Base-by-base conservation (phyloP, 2,797 vertebrate species). In the Apogon talboti region DNA sequence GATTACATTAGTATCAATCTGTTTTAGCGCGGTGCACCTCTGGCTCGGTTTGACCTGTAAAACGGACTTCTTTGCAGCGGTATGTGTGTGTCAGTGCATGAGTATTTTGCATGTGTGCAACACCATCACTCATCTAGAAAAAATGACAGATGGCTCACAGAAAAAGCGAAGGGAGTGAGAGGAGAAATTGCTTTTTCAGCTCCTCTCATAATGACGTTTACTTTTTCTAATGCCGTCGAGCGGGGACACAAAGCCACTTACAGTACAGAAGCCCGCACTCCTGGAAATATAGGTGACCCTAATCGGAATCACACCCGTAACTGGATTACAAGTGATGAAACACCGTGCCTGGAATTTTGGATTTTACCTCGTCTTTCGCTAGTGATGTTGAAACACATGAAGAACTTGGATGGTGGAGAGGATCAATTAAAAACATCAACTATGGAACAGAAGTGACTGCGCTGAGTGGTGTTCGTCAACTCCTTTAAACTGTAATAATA, bases 181-280 rank as follows among this genome's bases (percentile, higher is more conserved):
- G 69, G 41, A 35, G 14, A 73, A 76, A 71, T 55, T 35, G 66
- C 71, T 55, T 71, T 81, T 74, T 66, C 42, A 67, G 61, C 64
- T 46, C 38, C 48, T 55, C 73, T 40, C 18, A 63, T 62, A 60
- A 78, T 79, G 64, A 77, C 44, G 3, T 70, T 72, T 13, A 49
- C 24, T 67, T 51, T 54, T 30, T 66, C 42, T 69, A 55, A 79
- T 56, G 58, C 52, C 61, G 42, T 4, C 18, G 50, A 66, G 47
- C 66, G 21, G 37, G 51, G 15, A 71, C 59, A 68, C 51, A 62
- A 58, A 74, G 49, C 43, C 58, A 52, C 0, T 66, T n/a, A 71
- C 49, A 53, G 58, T 7, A 56, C 35, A 51, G 49, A 52, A 49
- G 71, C 43, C 21, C 13, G 61, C 56, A 42, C 57, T 18, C 48